Evolutionary conservation across 2,113 vertebrate genomes (phyloP).

Genomic region (Amazona guildingii): DNA sequence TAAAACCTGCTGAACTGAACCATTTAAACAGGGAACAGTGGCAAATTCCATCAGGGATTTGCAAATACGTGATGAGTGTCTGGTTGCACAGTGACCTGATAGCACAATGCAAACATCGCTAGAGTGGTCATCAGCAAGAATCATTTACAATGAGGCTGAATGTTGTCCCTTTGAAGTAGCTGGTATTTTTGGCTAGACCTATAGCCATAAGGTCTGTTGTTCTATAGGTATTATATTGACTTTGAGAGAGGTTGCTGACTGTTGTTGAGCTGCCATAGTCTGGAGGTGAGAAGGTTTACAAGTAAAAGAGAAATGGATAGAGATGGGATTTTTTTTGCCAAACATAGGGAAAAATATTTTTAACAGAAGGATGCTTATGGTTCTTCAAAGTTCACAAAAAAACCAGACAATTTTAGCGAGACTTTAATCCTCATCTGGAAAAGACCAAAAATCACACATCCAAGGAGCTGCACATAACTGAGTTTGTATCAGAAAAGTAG

Average conservation of each 20-base stretch:
- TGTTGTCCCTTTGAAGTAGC: background rate
- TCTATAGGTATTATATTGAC: background rate
- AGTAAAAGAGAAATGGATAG: background rate
- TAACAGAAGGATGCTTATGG: background rate
- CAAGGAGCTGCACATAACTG: background rate
- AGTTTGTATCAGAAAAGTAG: background rate
- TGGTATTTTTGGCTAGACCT: background rate
- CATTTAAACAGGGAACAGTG: background rate
- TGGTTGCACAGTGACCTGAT: background rate
- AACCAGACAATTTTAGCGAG: fast-evolving
- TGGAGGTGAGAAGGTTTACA: background rate
- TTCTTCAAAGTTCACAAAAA: background rate
- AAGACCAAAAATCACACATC: background rate
- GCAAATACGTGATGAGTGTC: background rate
- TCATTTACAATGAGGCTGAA: background rate
- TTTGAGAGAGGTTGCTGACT: background rate
- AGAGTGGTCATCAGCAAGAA: background rate
- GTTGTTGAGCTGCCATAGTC: background rate
- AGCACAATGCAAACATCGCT: background rate
- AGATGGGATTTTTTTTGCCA: background rate
- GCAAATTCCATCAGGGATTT: background rate
- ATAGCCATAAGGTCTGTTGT: background rate
- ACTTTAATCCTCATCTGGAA: background rate
- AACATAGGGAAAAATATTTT: background rate
- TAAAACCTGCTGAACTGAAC: background rate